phyloP scores from a whole-genome alignment of 2,113 vertebrate species.

The Ailuropoda melanoleuca region DNA sequence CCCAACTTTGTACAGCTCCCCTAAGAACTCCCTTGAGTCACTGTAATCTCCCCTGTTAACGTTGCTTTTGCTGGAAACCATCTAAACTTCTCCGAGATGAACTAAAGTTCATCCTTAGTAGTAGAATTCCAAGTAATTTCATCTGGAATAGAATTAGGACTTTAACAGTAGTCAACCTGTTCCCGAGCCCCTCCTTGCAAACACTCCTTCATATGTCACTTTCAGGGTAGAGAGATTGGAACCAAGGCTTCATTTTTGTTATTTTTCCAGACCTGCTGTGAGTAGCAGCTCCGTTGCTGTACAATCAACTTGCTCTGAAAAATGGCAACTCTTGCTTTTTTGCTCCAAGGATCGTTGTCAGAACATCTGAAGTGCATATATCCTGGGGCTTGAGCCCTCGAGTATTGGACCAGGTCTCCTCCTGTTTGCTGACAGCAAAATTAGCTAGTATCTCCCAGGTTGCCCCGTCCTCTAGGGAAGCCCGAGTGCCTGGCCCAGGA shows the following conservation, averaged over 20 bases:
- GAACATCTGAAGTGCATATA: neutral
- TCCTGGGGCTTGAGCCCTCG: neutral
- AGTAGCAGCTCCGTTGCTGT: neutral
- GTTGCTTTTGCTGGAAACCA: neutral
- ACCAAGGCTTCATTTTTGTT: neutral
- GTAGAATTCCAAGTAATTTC: neutral
- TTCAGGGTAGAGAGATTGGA: neutral
- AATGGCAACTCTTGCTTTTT: neutral
- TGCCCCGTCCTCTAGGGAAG: neutral
- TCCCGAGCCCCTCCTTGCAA: neutral
- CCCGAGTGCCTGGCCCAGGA: neutral
- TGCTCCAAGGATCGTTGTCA: neutral
- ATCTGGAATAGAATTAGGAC: neutral
- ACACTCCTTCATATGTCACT: neutral
- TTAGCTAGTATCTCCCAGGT: neutral
- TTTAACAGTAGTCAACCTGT: neutral
- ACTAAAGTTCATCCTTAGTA: neutral
- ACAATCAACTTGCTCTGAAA: neutral
- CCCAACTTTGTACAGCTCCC: neutral
- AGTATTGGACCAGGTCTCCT: neutral
- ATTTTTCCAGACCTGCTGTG: neutral
- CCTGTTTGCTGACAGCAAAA: conserved; percentile 32
- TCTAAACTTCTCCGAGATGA: neutral
- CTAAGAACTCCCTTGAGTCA: neutral
- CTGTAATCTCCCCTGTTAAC: neutral